These are phyloP conservation scores for Pseudolaguvia tuberculata DNA, from an alignment of 2,113 vertebrate species.

Conservation along the genomic window DNA sequence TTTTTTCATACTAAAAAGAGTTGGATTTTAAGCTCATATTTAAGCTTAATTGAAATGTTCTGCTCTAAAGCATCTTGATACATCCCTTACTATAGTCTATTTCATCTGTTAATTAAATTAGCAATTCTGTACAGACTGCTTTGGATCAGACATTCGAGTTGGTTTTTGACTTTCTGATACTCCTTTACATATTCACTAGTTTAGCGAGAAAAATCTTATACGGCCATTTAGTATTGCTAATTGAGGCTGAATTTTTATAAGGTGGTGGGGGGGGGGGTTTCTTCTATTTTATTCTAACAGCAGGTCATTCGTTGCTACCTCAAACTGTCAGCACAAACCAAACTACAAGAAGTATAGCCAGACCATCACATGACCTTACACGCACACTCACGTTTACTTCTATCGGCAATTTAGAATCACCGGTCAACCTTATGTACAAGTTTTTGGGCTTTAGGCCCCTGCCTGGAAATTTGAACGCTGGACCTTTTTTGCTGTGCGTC, in stretches of 20 bases:
- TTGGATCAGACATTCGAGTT: neutral
- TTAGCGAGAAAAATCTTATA: neutral
- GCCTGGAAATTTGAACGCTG: too few species aligned
- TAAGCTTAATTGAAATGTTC: slow-evolving; percentile 34
- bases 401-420: too few species aligned
- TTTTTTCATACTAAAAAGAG: slow-evolving; percentile 5
- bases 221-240: neutral
- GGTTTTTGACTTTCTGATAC: neutral
- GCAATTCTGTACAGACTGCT: neutral
- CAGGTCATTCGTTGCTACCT: neutral
- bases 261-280: too few species aligned
- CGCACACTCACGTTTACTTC: too few species aligned
- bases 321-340: too few species aligned
- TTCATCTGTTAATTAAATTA: neutral
- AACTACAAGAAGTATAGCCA: too few species aligned
- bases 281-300: neutral
- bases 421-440: too few species aligned
- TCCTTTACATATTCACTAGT: neutral
- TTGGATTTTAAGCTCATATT: slow-evolving; percentile 5
- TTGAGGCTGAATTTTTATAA: neutral
- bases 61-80: too few species aligned
- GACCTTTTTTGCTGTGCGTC: too few species aligned
- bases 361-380: too few species aligned
- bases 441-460: too few species aligned
- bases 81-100: too few species aligned